Percentiles rank a stretch among this genome's conserved stretches.
phyloP scores from a whole-genome alignment of 92 coral and sea anemone species.

The Phenganax stokvisi region DNA sequence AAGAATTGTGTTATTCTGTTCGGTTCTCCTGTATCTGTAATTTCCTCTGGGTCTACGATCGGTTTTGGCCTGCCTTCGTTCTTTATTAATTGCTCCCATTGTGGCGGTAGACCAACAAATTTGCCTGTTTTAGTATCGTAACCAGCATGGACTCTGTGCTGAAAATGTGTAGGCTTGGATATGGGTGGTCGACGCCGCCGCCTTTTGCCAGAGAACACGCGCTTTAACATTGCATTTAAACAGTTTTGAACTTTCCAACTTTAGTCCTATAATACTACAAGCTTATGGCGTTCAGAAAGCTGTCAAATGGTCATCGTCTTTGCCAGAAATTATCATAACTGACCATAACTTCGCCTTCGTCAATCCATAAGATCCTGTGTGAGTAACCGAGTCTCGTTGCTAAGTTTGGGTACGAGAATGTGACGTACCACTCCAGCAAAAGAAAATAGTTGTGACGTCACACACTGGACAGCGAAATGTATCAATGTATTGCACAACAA shows the following conservation, averaged over 20 bases:
- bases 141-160: conserved; percentile 93
- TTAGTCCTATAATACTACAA: neutral
- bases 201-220: conserved; percentile 74
- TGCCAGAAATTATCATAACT: conserved; percentile 3
- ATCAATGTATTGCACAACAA: too few relatives aligned
- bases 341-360: neutral
- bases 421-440: neutral
- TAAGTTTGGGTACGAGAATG: neutral
- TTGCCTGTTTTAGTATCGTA: conserved; percentile 63
- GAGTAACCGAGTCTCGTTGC: neutral
- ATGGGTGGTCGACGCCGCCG: conserved; percentile 69
- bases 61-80: conserved; percentile 71
- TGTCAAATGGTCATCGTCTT: neutral
- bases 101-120: conserved; percentile 91
- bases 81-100: conserved; percentile 85
- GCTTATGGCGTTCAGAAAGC: neutral
- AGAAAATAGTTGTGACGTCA: too few relatives aligned
- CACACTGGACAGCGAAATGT: too few relatives aligned
- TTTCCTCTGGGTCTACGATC: conserved; percentile 88
- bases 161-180: conserved; percentile 77
- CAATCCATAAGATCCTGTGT: neutral
- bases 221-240: conserved; percentile 68
- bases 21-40: conserved; percentile 73
- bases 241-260: neutral
- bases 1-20: conserved; percentile 67